Conservation (phyloP, 2,888 invertebrate species). For the Pristionchus japonicus region DNA sequence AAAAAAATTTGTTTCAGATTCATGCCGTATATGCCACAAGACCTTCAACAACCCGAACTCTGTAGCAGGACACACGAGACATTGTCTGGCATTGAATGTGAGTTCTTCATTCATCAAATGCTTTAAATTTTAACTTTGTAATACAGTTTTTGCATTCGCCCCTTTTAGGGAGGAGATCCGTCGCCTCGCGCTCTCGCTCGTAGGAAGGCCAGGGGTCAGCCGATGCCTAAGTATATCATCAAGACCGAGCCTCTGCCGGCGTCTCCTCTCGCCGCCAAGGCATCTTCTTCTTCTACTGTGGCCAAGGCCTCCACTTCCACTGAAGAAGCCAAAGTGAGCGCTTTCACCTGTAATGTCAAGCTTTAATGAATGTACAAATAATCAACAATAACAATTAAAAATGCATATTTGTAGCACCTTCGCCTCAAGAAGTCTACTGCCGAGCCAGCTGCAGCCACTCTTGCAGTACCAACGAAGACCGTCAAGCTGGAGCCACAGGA, state of each 20-base stretch:
- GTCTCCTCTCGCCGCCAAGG: neutral
- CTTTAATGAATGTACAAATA: too few relatives aligned
- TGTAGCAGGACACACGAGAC: constrained; percentile 43
- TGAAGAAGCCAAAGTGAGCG: neutral
- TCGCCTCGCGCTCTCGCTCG: constrained; percentile 20
- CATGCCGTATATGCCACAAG: constrained; percentile 19
- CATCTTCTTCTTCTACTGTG: neutral
- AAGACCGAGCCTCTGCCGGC: neutral
- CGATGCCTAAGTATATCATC: neutral
- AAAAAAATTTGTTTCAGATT: neutral
- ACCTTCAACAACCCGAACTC: constrained; percentile 5
- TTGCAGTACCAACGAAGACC: neutral
- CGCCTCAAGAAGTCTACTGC: neutral
- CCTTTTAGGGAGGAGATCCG: neutral
- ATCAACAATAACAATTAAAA: neutral
- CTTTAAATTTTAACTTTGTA: neutral
- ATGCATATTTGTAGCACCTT: neutral
- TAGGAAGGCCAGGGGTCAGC: neutral
- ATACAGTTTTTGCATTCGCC: neutral
- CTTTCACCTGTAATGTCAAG: too few relatives aligned
- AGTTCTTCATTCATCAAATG: neutral
- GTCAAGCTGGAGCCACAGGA: neutral
- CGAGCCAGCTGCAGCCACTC: neutral
- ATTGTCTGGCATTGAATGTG: neutral
- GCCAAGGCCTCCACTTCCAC: neutral